A percentile compares a stretch with the other conserved stretches of the same genome.
Evolutionary conservation across 2,888 invertebrate genomes (phyloP).

Genomic region (Drosophila affinis): DNA sequence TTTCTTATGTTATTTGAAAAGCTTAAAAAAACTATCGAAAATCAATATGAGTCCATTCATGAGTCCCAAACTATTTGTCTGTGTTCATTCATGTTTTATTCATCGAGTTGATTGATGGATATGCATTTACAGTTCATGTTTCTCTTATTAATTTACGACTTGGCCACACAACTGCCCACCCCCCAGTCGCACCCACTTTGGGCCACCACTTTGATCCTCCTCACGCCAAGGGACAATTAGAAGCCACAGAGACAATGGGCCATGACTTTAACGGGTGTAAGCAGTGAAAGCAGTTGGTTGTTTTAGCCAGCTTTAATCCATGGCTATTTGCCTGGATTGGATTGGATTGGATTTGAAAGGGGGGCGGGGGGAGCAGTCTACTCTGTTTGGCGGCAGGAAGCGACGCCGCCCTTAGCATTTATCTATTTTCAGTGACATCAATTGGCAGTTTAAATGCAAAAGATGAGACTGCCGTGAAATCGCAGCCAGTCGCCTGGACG

Average conservation of each 20-base stretch:
- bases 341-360: conserved; percentile 17
- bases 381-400: conserved; percentile 17
- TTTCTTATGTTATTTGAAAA: too few species aligned
- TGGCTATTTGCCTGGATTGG: conserved; percentile 65
- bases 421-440: conserved; percentile 74
- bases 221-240: conserved; percentile 48
- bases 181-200: conserved; percentile 8
- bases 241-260: conserved; percentile 14
- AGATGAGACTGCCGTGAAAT: conserved; percentile 74
- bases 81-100: conserved; percentile 31
- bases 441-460: conserved; percentile 82
- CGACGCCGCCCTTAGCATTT: conserved; percentile 49
- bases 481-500: conserved; percentile 55
- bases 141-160: conserved; percentile 35
- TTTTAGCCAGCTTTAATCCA: conserved; percentile 54
- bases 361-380: neutral
- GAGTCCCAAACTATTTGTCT: conserved; percentile 22
- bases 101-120: conserved; percentile 27
- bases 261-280: conserved; percentile 17
- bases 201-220: conserved; percentile 22
- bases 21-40: neutral
- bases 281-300: conserved; percentile 34
- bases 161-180: conserved; percentile 10
- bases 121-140: conserved; percentile 37
- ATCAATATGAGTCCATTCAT: conserved; percentile 1